Evolutionary conservation across 2,797 vertebrate species (phyloP), one percentile per base, ranked within the genome.

Genomic region (Glossophaga mutica): DNA sequence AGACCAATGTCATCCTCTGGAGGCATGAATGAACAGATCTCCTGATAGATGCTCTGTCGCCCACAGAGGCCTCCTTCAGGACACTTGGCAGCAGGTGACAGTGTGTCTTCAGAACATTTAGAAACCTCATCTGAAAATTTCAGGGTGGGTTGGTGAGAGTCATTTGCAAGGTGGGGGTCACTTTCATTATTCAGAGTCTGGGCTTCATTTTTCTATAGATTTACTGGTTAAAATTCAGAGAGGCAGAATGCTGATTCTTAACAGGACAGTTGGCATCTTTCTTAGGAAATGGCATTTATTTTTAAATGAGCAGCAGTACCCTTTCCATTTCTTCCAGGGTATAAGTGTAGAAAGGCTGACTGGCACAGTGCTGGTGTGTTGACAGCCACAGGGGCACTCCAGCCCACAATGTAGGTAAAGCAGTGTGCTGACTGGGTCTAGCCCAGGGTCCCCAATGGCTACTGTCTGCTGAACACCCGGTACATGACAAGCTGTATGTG

Each of bases 231-330:
- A 82, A 92, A 46, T 92, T 34, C 62, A 77, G 48, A 93, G 44
- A 89, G n/a, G 19, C 34, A 74, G n/a, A 57, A 82, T 62, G 55
- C 83, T 37, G 26, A 50, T 89, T 88, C 84, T 87, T 74, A 76
- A 42, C 14, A 26, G 32, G 89, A 85, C 59, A 68, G 57, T 67
- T 90, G 70, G 24, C 68, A 87, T 67, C 76, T 95, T 44, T 70
- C 91, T 78, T 74, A 85, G 82, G 46, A 78, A 95, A 84, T 67
- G 34, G 57, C 81, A 67, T 85, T 90, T 94, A 55, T 77, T 96
- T 96, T 87, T 68, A 91, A 96, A 46, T 76, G 81, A 96, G 44
- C 39, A 70, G 32, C 34, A 32, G 9, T 52, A 70, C 32, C 67
- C 50, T 76, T 94, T 87, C 87, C 44, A 39, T 83, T n/a, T 70